These are phyloP conservation scores for Phytoseiulus persimilis DNA, from an alignment of 2,888 invertebrate species.

Conservation along the genomic window DNA sequence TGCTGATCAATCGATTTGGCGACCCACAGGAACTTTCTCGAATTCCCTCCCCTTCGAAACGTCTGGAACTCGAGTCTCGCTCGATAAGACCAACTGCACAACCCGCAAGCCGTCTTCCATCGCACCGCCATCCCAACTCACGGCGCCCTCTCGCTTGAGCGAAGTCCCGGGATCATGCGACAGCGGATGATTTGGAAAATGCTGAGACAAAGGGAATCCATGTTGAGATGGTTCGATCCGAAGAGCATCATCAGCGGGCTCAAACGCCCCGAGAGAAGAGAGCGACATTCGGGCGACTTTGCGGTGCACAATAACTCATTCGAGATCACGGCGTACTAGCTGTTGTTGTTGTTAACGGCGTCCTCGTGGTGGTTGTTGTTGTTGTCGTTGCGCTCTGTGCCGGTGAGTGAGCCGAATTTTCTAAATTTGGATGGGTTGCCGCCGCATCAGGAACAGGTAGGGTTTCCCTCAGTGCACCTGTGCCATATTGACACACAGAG, in stretches of 20 bases:
- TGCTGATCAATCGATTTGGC: too few species aligned
- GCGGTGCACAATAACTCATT: not conserved
- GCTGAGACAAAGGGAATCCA: not conserved
- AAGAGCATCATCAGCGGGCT: not conserved
- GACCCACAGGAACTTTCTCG: too few species aligned
- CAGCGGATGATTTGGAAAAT: too few species aligned
- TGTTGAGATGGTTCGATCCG: not conserved
- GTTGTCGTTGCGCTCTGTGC: not conserved
- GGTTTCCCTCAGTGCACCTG: constrained; percentile 5
- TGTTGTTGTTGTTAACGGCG: not conserved
- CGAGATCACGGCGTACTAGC: not conserved
- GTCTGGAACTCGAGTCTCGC: too few species aligned
- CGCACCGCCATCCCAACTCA: too few species aligned
- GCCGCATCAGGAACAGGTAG: not conserved
- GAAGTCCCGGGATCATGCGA: too few species aligned
- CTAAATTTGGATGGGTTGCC: not conserved
- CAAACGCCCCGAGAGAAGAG: not conserved
- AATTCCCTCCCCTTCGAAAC: too few species aligned
- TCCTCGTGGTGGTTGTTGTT: not conserved
- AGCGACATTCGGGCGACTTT: not conserved
- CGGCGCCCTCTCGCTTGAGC: too few species aligned
- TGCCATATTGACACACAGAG: not conserved
- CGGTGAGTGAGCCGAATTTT: not conserved
- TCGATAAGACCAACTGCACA: too few species aligned
- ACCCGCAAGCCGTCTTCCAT: too few species aligned